Conservation (phyloP, 2,888 invertebrate species). For the Drosophila melanosoma region DNA sequence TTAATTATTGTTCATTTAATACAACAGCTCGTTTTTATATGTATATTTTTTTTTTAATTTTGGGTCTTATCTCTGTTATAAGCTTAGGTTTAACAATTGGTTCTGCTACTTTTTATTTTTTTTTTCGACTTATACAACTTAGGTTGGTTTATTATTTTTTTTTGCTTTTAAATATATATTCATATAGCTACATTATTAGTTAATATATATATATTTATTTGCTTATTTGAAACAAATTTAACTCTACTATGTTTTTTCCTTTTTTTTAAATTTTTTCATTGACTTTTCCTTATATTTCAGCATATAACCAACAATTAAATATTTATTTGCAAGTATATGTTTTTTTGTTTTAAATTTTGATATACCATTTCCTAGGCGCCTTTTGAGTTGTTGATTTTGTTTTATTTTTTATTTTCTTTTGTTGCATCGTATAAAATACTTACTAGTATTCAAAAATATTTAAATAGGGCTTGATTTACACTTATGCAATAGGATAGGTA, state of each 20-base stretch:
- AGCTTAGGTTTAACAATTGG: slow-evolving; percentile 82
- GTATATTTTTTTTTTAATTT: slow-evolving; percentile 7
- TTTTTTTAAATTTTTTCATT: slow-evolving; percentile 46
- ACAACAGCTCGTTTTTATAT: slow-evolving; percentile 68
- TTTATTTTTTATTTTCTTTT: not conserved
- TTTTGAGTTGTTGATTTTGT: slow-evolving; percentile 53
- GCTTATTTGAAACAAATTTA: slow-evolving; percentile 70
- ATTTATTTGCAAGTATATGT: slow-evolving; percentile 31
- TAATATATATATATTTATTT: slow-evolving; percentile 51
- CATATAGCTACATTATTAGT: slow-evolving; percentile 67
- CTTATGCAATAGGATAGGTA: slow-evolving; percentile 82
- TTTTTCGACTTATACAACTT: slow-evolving; percentile 62
- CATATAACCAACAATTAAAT: slow-evolving; percentile 76
- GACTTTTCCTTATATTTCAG: slow-evolving; percentile 60
- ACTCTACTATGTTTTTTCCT: slow-evolving; percentile 68
- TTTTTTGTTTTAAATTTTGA: slow-evolving; percentile 45
- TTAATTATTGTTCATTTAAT: slow-evolving; percentile 74
- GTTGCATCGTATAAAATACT: slow-evolving; percentile 65
- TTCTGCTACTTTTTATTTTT: slow-evolving; percentile 69
- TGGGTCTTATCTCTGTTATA: slow-evolving; percentile 51
- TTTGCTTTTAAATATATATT: slow-evolving; percentile 48
- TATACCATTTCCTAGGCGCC: slow-evolving; percentile 68
- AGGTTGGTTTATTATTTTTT: slow-evolving; percentile 46
- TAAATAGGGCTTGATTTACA: slow-evolving; percentile 70
- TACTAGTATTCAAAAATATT: slow-evolving; percentile 72